Evolutionary conservation across 2,113 vertebrate species (phyloP).

Genomic region (Hypocryptadius cinnamomeus): DNA sequence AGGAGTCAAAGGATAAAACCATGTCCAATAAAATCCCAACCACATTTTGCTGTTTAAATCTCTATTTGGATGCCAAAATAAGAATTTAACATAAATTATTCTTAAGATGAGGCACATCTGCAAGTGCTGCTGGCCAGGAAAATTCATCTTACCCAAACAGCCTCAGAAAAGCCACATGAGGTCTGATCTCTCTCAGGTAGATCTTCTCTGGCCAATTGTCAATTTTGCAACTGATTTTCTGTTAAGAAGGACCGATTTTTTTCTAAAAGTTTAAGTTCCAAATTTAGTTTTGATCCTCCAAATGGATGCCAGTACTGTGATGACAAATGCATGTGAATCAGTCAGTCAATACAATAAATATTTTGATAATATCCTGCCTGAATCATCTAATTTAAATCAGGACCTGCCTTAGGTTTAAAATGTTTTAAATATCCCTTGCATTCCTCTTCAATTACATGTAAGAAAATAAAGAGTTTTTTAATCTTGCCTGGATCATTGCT

Average conservation of each 20-base stretch:
- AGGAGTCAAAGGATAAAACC: not conserved
- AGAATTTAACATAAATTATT: not conserved
- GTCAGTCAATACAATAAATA: not conserved
- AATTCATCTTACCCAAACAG: not conserved
- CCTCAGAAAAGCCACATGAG: not conserved
- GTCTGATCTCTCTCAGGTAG: not conserved
- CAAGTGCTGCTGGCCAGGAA: not conserved
- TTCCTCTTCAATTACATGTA: conserved; percentile 21
- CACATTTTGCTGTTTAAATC: not conserved
- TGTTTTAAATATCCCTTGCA: not conserved
- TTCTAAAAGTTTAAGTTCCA: not conserved
- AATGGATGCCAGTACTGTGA: not conserved
- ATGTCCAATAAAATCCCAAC: not conserved
- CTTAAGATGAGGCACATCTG: not conserved
- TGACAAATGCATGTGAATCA: not conserved
- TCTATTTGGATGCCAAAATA: not conserved
- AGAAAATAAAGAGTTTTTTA: conserved; percentile 48
- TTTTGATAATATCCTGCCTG: not conserved
- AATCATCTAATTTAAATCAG: conserved; percentile 15
- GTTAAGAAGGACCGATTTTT: not conserved
- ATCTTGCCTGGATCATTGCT: conserved; percentile 33
- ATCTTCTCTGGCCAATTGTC: not conserved
- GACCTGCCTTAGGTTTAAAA: not conserved
- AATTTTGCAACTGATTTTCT: not conserved
- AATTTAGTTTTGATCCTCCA: not conserved